These are phyloP conservation scores for Phalacrocorax aristotelis DNA, from an alignment of 2,113 vertebrate genomes.

Conservation along the genomic window DNA sequence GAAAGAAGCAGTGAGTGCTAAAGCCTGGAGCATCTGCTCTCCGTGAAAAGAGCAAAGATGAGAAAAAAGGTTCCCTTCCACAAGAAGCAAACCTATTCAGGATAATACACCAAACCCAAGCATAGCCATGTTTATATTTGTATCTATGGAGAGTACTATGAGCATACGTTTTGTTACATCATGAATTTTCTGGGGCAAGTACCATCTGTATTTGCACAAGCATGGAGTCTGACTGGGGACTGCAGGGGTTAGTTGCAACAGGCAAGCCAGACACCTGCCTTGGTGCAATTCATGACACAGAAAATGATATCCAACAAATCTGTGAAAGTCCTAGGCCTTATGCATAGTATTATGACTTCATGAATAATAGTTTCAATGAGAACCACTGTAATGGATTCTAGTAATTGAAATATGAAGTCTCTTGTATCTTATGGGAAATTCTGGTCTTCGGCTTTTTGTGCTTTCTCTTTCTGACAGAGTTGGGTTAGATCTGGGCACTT, in stretches of 20 bases:
- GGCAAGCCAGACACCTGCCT: background rate
- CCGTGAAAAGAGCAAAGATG: background rate
- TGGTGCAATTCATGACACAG: background rate
- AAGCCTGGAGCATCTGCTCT: background rate
- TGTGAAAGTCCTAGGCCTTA: background rate
- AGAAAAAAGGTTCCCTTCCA: background rate
- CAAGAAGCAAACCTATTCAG: background rate
- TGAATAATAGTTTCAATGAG: background rate
- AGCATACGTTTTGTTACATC: fast-evolving
- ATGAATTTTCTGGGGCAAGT: background rate
- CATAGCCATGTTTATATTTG: background rate
- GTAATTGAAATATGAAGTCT: background rate
- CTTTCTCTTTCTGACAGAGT: background rate
- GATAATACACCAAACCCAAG: background rate
- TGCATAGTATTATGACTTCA: background rate
- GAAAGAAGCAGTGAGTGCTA: background rate
- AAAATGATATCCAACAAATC: background rate
- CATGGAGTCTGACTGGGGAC: background rate
- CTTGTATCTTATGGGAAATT: background rate
- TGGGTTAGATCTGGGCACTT: background rate
- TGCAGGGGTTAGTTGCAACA: background rate
- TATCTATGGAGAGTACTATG: background rate
- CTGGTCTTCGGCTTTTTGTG: background rate
- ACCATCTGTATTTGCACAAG: background rate
- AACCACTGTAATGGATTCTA: background rate